These are phyloP conservation scores for Podiceps cristatus DNA, from an alignment of 2,113 vertebrate species.

Conservation along the genomic window DNA sequence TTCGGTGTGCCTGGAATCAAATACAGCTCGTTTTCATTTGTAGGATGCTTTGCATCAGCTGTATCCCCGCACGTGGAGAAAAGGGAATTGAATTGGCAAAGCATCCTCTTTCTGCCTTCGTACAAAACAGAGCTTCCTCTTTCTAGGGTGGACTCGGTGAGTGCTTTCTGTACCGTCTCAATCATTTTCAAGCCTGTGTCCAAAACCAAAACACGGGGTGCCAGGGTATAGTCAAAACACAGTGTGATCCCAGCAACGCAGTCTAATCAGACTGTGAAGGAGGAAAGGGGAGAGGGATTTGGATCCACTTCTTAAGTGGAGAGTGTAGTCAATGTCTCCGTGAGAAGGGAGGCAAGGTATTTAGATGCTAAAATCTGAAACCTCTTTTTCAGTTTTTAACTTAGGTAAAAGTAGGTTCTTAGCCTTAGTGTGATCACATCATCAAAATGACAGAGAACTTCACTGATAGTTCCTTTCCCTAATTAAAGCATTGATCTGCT, in stretches of 20 bases:
- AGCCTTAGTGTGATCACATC: neutral
- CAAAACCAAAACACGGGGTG: neutral
- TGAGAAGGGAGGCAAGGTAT: neutral
- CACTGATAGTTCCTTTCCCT: neutral
- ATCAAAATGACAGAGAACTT: neutral
- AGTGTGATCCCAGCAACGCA: neutral
- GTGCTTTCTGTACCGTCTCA: neutral
- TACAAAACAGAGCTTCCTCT: neutral
- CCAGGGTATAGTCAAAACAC: neutral
- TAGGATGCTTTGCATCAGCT: neutral
- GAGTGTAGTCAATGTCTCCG: neutral
- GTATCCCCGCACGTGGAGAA: neutral
- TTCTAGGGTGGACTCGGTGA: neutral
- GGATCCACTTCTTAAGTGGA: neutral
- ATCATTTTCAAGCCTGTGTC: neutral
- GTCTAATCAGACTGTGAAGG: neutral
- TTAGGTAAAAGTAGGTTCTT: neutral
- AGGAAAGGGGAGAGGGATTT: neutral
- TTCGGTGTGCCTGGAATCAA: fast-evolving
- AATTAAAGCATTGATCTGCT: neutral
- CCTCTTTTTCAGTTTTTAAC: neutral
- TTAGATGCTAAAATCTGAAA: neutral
- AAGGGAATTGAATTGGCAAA: neutral
- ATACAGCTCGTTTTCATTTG: neutral
- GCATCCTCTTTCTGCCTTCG: neutral